Percentiles rank a stretch among this genome's conserved stretches.
phyloP scores from a whole-genome alignment of 2,888 invertebrate genomes.

The Hydrotaea cyrtoneurina region DNA sequence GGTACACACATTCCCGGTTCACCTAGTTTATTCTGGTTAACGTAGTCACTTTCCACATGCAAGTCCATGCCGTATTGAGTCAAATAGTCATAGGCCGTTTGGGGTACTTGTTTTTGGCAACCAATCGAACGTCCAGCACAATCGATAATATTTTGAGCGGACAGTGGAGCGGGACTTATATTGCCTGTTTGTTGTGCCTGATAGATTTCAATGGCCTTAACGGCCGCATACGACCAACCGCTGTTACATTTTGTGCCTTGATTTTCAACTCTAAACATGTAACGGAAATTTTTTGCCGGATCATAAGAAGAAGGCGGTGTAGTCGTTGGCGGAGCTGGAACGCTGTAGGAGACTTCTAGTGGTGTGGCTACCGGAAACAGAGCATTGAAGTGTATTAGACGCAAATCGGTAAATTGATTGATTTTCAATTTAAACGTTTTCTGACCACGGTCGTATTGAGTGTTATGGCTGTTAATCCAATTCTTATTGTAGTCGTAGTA shows the following conservation, averaged over 20 bases:
- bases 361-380: constrained; percentile 65
- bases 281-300: constrained; percentile 49
- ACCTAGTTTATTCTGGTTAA: constrained; percentile 81
- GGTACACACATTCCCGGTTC: constrained; percentile 73
- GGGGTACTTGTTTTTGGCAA: constrained; percentile 87
- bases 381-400: constrained; percentile 68
- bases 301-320: constrained; percentile 54
- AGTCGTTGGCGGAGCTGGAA: constrained; percentile 44
- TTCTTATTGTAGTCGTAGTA: constrained; percentile 71
- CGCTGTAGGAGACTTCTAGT: constrained; percentile 28
- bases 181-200: constrained; percentile 52
- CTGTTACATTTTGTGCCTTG: constrained; percentile 70
- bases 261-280: constrained; percentile 60
- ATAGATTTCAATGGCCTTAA: constrained; percentile 69
- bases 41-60: constrained; percentile 90
- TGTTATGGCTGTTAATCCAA: constrained; percentile 69
- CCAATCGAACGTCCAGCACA: constrained; percentile 83
- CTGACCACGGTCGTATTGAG: constrained; percentile 34
- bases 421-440: constrained; percentile 67
- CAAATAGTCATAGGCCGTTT: constrained; percentile 90
- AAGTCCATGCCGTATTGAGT: constrained; percentile 86
- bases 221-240: constrained; percentile 73
- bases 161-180: constrained; percentile 81
- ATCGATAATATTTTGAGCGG: constrained; percentile 95
- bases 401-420: constrained; percentile 73